Evolutionary conservation across 2,797 vertebrate genomes (phyloP).

Genomic region (Botia kubotai): DNA sequence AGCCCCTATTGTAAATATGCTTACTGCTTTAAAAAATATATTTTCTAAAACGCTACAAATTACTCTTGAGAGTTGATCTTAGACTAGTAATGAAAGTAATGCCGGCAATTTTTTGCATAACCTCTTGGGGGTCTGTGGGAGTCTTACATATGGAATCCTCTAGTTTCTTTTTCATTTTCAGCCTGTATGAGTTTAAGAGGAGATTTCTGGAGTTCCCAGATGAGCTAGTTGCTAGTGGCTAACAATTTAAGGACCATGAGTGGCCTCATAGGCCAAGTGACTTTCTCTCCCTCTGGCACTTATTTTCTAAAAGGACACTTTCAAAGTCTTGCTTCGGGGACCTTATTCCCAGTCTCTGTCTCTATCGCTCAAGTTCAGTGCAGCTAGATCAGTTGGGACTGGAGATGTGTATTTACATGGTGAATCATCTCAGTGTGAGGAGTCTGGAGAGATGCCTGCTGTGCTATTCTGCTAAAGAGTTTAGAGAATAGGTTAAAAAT

Average conservation of each 20-base stretch:
- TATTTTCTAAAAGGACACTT: conserved; percentile 56
- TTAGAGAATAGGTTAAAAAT: background rate
- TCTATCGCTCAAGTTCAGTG: conserved; percentile 19
- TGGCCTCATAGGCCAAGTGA: conserved; percentile 38
- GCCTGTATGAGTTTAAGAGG: conserved; percentile 25
- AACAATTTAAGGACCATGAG: conserved; percentile 46
- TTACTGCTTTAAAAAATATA: background rate
- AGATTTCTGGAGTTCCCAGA: conserved; percentile 39
- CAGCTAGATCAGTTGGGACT: conserved; percentile 36
- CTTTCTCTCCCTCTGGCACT: conserved; percentile 48
- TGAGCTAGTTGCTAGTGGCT: conserved; percentile 41
- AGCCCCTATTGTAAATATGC: background rate
- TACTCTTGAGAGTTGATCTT: background rate
- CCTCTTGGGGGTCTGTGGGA: background rate
- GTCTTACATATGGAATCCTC: background rate
- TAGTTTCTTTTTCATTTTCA: background rate
- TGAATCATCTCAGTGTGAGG: conserved; percentile 2
- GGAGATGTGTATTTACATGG: conserved; percentile 48
- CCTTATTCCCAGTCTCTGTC: conserved; percentile 7
- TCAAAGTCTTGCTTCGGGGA: conserved; percentile 48
- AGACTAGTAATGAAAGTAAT: background rate
- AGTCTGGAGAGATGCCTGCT: background rate
- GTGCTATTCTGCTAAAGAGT: conserved; percentile 7
- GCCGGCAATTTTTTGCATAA: background rate
- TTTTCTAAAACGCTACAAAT: background rate